phyloP scores from a whole-genome alignment of 2,888 invertebrate genomes.

The Neoascia interrupta region DNA sequence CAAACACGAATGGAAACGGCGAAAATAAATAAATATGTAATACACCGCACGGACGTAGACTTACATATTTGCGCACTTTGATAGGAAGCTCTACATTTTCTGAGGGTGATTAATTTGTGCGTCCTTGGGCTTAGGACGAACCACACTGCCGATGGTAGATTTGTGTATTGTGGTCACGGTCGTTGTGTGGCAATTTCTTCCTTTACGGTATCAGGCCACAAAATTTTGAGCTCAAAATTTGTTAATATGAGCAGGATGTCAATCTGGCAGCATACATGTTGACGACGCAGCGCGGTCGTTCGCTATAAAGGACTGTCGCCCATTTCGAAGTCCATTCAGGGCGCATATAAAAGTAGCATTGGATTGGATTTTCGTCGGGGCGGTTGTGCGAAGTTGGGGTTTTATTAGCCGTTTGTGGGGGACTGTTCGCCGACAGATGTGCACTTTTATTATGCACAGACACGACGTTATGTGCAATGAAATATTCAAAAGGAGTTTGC shows the following conservation, averaged over 20 bases:
- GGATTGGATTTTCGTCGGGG: constrained; percentile 20
- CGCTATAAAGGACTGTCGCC: background rate
- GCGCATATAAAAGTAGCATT: constrained; percentile 22
- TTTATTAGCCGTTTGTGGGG: constrained; percentile 15
- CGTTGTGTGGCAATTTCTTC: background rate
- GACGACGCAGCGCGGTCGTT: background rate
- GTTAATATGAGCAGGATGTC: constrained; percentile 32
- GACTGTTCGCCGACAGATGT: constrained; percentile 30
- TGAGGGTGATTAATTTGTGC: constrained; percentile 52
- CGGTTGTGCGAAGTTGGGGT: constrained; percentile 3
- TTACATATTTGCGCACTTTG: constrained; percentile 32
- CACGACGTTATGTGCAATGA: constrained; percentile 39
- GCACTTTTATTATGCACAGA: constrained; percentile 52
- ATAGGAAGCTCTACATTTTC: constrained; percentile 45
- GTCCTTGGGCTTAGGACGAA: constrained; percentile 29
- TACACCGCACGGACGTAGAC: background rate
- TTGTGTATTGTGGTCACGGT: constrained; percentile 66
- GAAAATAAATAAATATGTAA: constrained; percentile 58
- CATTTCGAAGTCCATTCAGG: constrained; percentile 7
- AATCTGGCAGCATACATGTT: constrained; percentile 17
- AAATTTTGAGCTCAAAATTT: constrained; percentile 39
- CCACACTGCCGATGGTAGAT: constrained; percentile 19
- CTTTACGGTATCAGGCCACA: background rate
- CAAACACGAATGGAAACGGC: constrained; percentile 57
- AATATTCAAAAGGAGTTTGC: constrained; percentile 40